Evolutionary conservation across 2,113 vertebrate genomes (phyloP).

Genomic region (Cynoglossus semilaevis): DNA sequence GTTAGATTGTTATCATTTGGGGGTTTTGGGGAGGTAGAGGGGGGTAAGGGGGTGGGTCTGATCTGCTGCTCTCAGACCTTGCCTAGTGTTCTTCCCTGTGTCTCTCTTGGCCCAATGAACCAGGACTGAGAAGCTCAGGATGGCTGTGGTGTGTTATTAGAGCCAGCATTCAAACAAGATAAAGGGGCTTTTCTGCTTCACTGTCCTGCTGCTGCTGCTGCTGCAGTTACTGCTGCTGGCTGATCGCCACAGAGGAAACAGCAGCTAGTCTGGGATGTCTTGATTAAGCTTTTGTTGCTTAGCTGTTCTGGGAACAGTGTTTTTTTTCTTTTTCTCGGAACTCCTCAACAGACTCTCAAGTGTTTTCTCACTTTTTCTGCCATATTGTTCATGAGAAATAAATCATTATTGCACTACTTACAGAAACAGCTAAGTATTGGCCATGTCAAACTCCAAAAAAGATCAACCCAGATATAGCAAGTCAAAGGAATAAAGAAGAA

Average conservation of each 20-base stretch:
- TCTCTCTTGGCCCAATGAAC: constrained; percentile 45
- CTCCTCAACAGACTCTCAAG: not conserved
- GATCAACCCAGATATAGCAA: too few species aligned
- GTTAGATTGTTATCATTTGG: too few species aligned
- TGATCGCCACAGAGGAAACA: constrained; percentile 27
- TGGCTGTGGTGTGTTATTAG: constrained; percentile 20
- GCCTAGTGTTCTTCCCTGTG: not conserved
- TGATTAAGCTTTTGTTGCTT: constrained; percentile 10
- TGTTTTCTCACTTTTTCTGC: not conserved
- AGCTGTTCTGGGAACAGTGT: not conserved
- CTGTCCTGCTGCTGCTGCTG: constrained; percentile 17
- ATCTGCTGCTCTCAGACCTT: too few species aligned
- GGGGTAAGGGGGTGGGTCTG: too few species aligned
- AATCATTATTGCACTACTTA: too few species aligned
- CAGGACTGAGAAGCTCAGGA: constrained; percentile 25
- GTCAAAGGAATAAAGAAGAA: too few species aligned
- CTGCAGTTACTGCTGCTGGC: constrained; percentile 10
- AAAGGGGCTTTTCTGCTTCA: constrained; percentile 46
- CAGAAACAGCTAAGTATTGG: too few species aligned
- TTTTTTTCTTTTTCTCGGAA: not conserved
- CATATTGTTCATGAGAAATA: too few species aligned
- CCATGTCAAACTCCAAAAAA: too few species aligned
- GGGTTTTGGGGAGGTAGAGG: too few species aligned
- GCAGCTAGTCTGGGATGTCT: constrained; percentile 26
- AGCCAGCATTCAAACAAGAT: constrained; percentile 57